phyloP scores from a whole-genome alignment of 2,888 invertebrate genomes.

The Atrina japonica region DNA sequence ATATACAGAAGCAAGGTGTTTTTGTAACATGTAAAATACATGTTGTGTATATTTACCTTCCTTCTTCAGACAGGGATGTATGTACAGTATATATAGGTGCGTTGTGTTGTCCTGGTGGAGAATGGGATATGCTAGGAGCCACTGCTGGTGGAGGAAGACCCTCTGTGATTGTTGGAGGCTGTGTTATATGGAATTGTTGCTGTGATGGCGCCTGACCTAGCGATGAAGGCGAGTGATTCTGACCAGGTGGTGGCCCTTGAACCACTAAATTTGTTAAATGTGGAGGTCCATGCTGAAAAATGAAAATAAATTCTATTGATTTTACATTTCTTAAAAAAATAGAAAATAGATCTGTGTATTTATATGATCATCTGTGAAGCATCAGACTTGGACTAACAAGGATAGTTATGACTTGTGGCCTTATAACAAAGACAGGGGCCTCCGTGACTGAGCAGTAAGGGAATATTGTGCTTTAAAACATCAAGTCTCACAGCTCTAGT shows the following conservation, averaged over 20 bases:
- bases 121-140: constrained; percentile 8
- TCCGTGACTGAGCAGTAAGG: too few relatives aligned
- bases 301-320: too few relatives aligned
- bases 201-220: constrained; percentile 9
- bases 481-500: too few relatives aligned
- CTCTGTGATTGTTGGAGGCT: constrained; percentile 8
- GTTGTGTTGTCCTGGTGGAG: constrained; percentile 15
- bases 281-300: constrained; percentile 77
- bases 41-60: constrained; percentile 23
- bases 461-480: too few relatives aligned
- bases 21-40: not conserved
- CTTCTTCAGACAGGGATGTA: constrained; percentile 28
- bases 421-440: too few relatives aligned
- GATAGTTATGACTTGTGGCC: too few relatives aligned
- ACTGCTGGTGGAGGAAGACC: constrained; percentile 7
- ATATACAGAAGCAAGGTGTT: too few relatives aligned
- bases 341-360: too few relatives aligned
- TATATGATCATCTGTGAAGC: too few relatives aligned
- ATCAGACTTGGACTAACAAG: too few relatives aligned
- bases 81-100: constrained; percentile 25
- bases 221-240: constrained; percentile 21
- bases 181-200: constrained; percentile 10
- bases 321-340: too few relatives aligned
- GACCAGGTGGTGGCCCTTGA: constrained; percentile 55
- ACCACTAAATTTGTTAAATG: constrained; percentile 76